Evolutionary conservation across 1,140 invertebrate species (phyloP).

Genomic region (Drosophila ironensis): DNA sequence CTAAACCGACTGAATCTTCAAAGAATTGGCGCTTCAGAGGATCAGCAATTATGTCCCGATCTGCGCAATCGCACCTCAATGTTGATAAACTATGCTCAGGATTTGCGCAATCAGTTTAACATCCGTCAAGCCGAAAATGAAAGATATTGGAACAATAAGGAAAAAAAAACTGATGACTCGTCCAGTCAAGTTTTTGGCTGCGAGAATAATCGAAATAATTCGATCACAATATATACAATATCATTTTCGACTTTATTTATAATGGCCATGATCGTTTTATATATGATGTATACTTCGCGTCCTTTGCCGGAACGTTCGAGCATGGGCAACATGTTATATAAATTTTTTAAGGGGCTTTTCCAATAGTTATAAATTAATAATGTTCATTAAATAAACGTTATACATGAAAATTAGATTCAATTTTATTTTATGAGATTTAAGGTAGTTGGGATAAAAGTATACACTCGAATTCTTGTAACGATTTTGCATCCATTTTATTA

Average conservation of each 20-base stretch:
- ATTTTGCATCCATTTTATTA: too few relatives aligned
- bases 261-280: too few relatives aligned
- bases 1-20: background rate
- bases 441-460: background rate
- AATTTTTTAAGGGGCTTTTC: too few relatives aligned
- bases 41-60: background rate
- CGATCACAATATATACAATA: too few relatives aligned
- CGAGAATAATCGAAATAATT: too few relatives aligned
- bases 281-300: too few relatives aligned
- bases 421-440: background rate
- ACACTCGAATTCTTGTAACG: too few relatives aligned
- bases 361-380: too few relatives aligned
- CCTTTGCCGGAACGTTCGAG: too few relatives aligned
- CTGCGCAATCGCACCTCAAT: background rate
- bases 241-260: too few relatives aligned
- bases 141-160: background rate
- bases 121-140: background rate
- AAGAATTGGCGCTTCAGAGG: background rate
- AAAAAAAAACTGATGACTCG: background rate
- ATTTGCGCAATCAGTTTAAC: background rate
- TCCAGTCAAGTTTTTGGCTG: background rate
- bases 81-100: background rate
- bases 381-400: too few relatives aligned
- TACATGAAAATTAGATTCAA: background rate
- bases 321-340: too few relatives aligned